These are phyloP conservation scores for Tetraneura akinire DNA, from an alignment of 1,140 invertebrate genomes.

Conservation along the genomic window DNA sequence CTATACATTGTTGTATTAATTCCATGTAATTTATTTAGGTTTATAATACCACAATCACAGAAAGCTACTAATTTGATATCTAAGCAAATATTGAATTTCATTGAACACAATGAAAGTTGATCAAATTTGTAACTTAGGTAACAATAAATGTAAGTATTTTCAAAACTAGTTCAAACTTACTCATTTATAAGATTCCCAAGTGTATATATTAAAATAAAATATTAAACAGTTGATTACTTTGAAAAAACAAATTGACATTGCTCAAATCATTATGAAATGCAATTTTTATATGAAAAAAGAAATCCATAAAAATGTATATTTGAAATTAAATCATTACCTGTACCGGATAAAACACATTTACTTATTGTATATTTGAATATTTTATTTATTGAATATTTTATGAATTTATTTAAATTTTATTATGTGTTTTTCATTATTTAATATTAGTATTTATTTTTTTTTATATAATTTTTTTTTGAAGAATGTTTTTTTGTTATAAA, in stretches of 20 bases:
- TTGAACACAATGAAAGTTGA: slow-evolving; percentile 45
- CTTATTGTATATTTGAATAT: not conserved
- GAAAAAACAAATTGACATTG: not conserved
- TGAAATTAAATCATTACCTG: not conserved
- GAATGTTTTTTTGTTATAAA: not conserved
- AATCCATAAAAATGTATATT: not conserved
- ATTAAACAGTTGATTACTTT: not conserved
- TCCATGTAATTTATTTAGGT: slow-evolving; percentile 61
- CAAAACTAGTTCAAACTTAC: not conserved
- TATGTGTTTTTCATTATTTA: too few species aligned
- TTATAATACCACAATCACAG: slow-evolving; percentile 88
- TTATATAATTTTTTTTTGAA: not conserved
- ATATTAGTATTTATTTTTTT: not conserved
- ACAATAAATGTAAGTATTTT: too few species aligned
- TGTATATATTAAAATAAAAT: not conserved
- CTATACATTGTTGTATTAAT: too few species aligned
- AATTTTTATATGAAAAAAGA: not conserved
- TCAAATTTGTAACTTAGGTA: not conserved
- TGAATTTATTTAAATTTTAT: slow-evolving; percentile 7
- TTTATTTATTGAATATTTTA: not conserved
- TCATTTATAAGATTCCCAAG: not conserved
- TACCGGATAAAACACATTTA: not conserved
- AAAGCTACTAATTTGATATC: slow-evolving; percentile 84
- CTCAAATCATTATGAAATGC: not conserved
- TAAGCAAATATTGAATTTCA: slow-evolving; percentile 63